Percentiles rank a stretch among this genome's conserved stretches.
These are phyloP conservation scores for Heliconius ethilla DNA, from an alignment of 2,888 invertebrate species.

Conservation along the genomic window DNA sequence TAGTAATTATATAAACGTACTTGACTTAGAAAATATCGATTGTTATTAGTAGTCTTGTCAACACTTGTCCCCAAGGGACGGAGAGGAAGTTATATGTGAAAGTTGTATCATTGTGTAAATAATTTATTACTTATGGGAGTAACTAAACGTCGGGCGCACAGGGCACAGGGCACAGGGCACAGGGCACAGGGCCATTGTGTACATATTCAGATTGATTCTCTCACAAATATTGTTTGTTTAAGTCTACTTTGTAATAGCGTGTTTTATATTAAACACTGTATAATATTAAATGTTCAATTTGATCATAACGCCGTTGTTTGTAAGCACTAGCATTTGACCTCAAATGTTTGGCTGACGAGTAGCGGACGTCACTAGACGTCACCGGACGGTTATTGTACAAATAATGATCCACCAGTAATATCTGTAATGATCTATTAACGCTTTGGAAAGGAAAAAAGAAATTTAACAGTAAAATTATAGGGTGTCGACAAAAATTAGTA, in stretches of 20 bases:
- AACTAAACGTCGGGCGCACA: no score
- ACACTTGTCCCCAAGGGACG: background rate
- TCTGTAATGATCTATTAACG: background rate
- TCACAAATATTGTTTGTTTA: no score
- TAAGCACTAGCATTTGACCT: conserved; percentile 17
- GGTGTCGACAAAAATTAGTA: background rate
- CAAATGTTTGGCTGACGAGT: conserved; percentile 17
- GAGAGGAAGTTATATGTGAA: background rate
- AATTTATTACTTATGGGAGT: background rate
- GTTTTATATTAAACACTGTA: background rate
- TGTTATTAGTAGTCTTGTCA: background rate
- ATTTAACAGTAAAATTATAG: background rate
- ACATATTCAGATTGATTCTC: no score
- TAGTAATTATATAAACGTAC: background rate
- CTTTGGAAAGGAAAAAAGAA: background rate
- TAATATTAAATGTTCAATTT: background rate
- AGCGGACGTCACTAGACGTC: conserved; percentile 12
- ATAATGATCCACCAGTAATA: background rate
- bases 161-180: no score
- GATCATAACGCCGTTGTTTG: conserved; percentile 2
- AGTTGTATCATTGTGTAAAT: background rate
- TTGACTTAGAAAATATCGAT: conserved; percentile 2
- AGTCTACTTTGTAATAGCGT: no score
- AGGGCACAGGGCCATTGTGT: no score
- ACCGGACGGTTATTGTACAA: conserved; percentile 17